Evolutionary conservation across 2,888 invertebrate genomes (phyloP), one percentile per base, ranked within the genome.

Genomic region (Cosmopolites sordidus): DNA sequence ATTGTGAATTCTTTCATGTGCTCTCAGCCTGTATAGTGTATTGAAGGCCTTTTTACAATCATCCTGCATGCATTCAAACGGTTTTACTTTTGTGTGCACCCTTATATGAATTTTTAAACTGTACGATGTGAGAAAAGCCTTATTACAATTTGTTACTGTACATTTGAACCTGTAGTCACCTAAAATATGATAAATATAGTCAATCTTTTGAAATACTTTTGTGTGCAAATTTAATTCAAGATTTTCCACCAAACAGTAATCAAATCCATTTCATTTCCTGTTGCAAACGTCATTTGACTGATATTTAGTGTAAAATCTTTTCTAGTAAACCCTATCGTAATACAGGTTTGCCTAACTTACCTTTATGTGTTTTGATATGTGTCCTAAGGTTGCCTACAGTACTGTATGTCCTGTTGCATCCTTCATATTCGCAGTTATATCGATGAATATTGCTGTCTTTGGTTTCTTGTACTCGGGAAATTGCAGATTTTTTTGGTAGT

Each of bases 81-180:
- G 95, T 78, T 93, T 94, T 54, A 83, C 79, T 76, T 94, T 92
- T 0, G 94, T 94, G 73, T 96, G 96, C 33, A 94, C 93, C 60
- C 95, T 80, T 58, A 92, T 85, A 73, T 96, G 96, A 65, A 95
- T 93, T 78, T 94, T 94, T 60, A 95, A 76, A 76, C 94, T 93
- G 76, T 95, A 95, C 18, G 94, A 94, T 16, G 94, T 95, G 52
- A 96, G 80, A 76, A 96, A 96, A 56, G 92, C 89, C 76, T 95
- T 95, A 56, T 89, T 89, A 75, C 96, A 96, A 62, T 83, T 83
- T 57, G 86, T 83, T 73, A 92, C 88, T 33, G 86, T 81, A 75
- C 95, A 96, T 76, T 90, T 88, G 76, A 95, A 96, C 68, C 89
- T 84, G 77, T 89, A 95, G 79, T 96, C 95, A 68, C 95, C 95